phyloP scores from a whole-genome alignment of 2,797 vertebrate genomes.

The Phoebastria nigripes region DNA sequence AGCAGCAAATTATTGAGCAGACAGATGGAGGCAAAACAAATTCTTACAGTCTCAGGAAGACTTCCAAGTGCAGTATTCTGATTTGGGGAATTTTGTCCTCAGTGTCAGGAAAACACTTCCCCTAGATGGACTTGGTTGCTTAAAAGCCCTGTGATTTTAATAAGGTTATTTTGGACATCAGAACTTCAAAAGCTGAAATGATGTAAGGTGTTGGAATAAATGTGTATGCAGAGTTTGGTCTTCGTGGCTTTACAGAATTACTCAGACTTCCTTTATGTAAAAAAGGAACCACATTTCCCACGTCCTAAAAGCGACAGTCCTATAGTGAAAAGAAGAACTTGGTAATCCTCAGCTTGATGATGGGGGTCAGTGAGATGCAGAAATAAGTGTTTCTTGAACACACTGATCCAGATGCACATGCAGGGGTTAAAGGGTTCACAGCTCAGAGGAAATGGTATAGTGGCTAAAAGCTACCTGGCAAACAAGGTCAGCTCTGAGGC shows the following conservation, averaged over 20 bases:
- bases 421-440: not conserved
- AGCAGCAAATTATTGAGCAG: not conserved
- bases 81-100: not conserved
- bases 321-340: not conserved
- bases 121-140: not conserved
- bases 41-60: not conserved
- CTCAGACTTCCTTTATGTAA: conserved; percentile 41
- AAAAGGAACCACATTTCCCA: conserved; percentile 11
- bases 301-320: conserved; percentile 8
- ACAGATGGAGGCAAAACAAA: not conserved
- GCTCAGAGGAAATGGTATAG: not conserved
- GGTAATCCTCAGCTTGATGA: not conserved
- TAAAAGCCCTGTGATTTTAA: not conserved
- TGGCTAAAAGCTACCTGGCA: not conserved
- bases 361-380: not conserved
- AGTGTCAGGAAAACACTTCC: not conserved
- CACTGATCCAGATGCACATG: not conserved
- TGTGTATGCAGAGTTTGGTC: not conserved
- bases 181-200: not conserved
- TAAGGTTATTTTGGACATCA: not conserved
- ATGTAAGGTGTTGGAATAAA: not conserved
- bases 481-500: not conserved
- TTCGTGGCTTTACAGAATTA: conserved; percentile 28
- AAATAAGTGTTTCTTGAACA: not conserved
- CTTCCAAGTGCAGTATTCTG: not conserved